phyloP scores from a whole-genome alignment of 1,140 invertebrate species.

The Drosophila guanche region DNA sequence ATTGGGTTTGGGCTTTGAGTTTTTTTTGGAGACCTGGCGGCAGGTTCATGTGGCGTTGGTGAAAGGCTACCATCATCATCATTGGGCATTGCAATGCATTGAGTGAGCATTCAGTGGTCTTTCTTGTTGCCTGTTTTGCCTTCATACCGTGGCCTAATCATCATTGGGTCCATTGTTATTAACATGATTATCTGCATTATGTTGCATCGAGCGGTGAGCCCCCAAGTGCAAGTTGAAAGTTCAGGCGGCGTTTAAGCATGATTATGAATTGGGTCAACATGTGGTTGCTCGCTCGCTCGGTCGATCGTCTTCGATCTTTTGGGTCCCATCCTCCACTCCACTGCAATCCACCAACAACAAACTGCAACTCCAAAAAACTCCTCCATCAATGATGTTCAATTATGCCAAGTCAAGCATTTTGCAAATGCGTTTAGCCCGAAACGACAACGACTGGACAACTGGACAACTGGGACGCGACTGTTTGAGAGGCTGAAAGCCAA shows the following conservation, averaged over 20 bases:
- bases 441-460: constrained; percentile 12
- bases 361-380: no score
- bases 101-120: constrained; percentile 3
- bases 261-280: constrained; percentile 81
- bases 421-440: constrained; percentile 56
- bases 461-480: not conserved
- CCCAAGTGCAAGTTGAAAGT: constrained; percentile 77
- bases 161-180: constrained; percentile 79
- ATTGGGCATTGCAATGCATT: constrained; percentile 15
- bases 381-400: constrained; percentile 46
- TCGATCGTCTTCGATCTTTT: constrained; percentile 2
- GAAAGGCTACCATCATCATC: constrained; percentile 77
- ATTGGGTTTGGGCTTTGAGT: constrained; percentile 31
- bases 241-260: constrained; percentile 80
- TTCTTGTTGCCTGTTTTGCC: no score
- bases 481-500: not conserved
- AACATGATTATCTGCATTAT: constrained; percentile 82
- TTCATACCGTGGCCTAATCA: constrained; percentile 60
- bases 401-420: constrained; percentile 58
- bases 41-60: constrained; percentile 75
- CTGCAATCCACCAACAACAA: not conserved
- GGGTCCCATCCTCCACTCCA: not conserved
- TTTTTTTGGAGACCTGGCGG: constrained; percentile 18
- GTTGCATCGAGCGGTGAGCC: constrained; percentile 41
- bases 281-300: constrained; percentile 35